These are phyloP conservation scores for Laspeyria flexula DNA, from an alignment of 2,888 invertebrate genomes.

Conservation along the genomic window DNA sequence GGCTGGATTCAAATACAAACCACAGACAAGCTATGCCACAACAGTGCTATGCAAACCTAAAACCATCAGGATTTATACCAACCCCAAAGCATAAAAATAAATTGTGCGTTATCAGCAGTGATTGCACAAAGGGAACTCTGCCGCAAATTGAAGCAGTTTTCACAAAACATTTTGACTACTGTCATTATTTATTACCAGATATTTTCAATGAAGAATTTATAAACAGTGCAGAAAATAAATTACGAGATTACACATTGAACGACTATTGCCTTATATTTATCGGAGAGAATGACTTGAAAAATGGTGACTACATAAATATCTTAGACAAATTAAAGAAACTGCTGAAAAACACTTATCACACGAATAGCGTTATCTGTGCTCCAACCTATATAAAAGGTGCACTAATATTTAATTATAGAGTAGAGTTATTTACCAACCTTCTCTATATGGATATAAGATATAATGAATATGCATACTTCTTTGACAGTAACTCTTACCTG, in stretches of 20 bases:
- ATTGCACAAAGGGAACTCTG: not conserved
- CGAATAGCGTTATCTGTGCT: conserved; percentile 10
- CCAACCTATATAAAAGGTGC: conserved; percentile 16
- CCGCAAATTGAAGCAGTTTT: not conserved
- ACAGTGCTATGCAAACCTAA: no score
- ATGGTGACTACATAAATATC: not conserved
- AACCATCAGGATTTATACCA: no score
- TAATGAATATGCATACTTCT: not conserved
- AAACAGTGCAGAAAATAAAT: not conserved
- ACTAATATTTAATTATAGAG: conserved; percentile 16
- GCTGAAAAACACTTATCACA: not conserved
- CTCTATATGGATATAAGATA: conserved; percentile 4
- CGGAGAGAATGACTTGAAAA: not conserved
- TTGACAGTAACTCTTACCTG: conserved; percentile 2
- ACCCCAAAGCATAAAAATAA: not conserved
- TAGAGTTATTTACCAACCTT: conserved; percentile 11
- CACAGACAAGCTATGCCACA: no score
- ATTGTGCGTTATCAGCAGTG: not conserved
- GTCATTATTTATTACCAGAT: not conserved
- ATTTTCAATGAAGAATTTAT: not conserved
- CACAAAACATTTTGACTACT: not conserved
- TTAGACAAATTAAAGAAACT: not conserved
- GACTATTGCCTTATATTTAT: not conserved
- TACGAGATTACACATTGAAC: not conserved
- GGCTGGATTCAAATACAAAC: no score